These are phyloP conservation scores for Macrotis lagotis DNA, from an alignment of 2,113 vertebrate genomes.

Conservation along the genomic window DNA sequence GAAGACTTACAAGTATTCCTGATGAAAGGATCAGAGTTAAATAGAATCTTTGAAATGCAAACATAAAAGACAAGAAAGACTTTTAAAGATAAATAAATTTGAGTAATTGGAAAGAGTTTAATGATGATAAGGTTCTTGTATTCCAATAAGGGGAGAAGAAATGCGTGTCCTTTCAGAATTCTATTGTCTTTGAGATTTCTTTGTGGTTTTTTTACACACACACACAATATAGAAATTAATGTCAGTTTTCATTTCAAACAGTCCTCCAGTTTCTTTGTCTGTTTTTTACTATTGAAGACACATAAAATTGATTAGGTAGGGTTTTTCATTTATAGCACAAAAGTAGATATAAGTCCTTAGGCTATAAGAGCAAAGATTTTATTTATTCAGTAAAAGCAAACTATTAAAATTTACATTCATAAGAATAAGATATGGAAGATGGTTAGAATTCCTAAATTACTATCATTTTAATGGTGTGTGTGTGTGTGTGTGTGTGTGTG, in stretches of 20 bases:
- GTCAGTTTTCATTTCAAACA: neutral
- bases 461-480: neutral
- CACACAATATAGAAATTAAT: neutral
- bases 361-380: neutral
- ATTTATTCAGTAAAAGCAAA: neutral
- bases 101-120: neutral
- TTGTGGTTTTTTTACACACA: neutral
- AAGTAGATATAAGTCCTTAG: neutral
- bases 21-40: neutral
- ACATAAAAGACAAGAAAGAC: neutral
- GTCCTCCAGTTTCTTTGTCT: neutral
- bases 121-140: neutral
- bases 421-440: neutral
- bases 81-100: neutral
- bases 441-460: neutral
- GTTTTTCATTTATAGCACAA: neutral
- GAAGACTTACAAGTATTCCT: neutral
- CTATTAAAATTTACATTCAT: neutral
- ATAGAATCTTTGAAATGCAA: neutral
- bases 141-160: neutral
- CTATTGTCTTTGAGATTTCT: neutral
- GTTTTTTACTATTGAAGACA: neutral
- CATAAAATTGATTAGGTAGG: neutral
- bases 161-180: neutral
- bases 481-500: neutral